phyloP scores from a whole-genome alignment of 2,888 invertebrate genomes.

The Antheraea assamensis region DNA sequence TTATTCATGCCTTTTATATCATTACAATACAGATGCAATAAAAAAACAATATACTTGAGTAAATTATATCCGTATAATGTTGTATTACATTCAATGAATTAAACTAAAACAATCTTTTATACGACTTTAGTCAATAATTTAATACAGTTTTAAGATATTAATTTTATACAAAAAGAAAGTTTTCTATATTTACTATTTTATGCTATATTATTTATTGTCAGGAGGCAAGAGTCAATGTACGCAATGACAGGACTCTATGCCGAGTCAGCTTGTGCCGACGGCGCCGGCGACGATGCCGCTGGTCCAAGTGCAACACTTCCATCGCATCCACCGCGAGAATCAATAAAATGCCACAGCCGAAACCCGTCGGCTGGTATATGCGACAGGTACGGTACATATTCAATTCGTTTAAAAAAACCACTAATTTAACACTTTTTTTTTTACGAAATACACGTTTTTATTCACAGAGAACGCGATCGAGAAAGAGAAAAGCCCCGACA shows the following conservation, averaged over 20 bases:
- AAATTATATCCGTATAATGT: too few species aligned
- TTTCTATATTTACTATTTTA: too few species aligned
- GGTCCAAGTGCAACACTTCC: conserved; percentile 73
- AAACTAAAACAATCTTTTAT: too few species aligned
- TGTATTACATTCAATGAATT: too few species aligned
- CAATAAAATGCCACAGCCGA: conserved; percentile 89
- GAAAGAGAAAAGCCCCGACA: conserved; percentile 83
- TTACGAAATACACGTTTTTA: conserved; percentile 3
- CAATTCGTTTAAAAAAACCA: background rate
- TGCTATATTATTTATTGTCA: conserved; percentile 50
- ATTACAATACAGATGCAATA: too few species aligned
- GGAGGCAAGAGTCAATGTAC: conserved; percentile 94
- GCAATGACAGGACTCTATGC: conserved; percentile 94
- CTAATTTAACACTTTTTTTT: too few species aligned
- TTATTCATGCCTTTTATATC: too few species aligned
- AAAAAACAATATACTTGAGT: too few species aligned
- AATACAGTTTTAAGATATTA: too few species aligned
- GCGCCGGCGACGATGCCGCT: conserved; percentile 76
- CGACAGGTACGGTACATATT: conserved; percentile 78
- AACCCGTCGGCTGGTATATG: conserved; percentile 89
- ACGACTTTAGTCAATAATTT: too few species aligned
- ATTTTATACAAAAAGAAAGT: too few species aligned
- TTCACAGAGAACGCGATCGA: conserved; percentile 71
- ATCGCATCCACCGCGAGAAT: conserved; percentile 65
- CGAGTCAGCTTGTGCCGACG: conserved; percentile 85